phyloP scores from a whole-genome alignment of 1,140 invertebrate species.

The Cydia amplana region DNA sequence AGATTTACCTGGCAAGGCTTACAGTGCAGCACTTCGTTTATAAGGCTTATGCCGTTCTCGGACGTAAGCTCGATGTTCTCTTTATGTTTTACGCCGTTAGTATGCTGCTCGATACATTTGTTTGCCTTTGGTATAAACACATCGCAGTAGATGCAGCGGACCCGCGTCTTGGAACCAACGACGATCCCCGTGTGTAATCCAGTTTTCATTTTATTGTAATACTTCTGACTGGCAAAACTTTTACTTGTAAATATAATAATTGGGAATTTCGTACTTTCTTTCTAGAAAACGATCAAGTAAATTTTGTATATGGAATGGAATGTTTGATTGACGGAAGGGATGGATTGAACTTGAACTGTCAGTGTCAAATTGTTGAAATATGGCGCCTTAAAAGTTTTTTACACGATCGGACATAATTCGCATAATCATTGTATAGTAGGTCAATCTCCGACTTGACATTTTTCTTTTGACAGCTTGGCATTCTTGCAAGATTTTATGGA shows the following conservation, averaged over 20 bases:
- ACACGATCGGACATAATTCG: conserved; percentile 1
- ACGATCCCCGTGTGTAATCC: conserved; percentile 54
- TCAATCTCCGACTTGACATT: too few relatives aligned
- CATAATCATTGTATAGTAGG: neutral
- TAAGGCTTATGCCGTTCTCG: conserved; percentile 54
- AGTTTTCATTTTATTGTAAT: conserved; percentile 52
- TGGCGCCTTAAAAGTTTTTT: neutral
- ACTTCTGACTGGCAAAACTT: conserved; percentile 3
- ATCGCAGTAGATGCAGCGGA: conserved; percentile 62
- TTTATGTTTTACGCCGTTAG: conserved; percentile 62
- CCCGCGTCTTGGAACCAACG: conserved; percentile 54
- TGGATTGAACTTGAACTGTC: conserved; percentile 16
- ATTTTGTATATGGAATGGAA: conserved; percentile 34
- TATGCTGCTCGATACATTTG: conserved; percentile 67
- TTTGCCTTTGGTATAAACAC: conserved; percentile 62
- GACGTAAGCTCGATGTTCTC: conserved; percentile 58
- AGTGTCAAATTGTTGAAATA: neutral
- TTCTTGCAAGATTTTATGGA: too few relatives aligned
- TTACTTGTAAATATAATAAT: conserved; percentile 30
- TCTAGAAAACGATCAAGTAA: conserved; percentile 37
- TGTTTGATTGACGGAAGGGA: conserved; percentile 31
- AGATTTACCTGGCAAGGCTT: conserved; percentile 53
- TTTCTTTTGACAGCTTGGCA: too few relatives aligned
- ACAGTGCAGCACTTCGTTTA: conserved; percentile 51
- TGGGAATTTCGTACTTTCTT: conserved; percentile 44